phyloP scores from a whole-genome alignment of 2,888 invertebrate genomes.

The Uropetala carovei region DNA sequence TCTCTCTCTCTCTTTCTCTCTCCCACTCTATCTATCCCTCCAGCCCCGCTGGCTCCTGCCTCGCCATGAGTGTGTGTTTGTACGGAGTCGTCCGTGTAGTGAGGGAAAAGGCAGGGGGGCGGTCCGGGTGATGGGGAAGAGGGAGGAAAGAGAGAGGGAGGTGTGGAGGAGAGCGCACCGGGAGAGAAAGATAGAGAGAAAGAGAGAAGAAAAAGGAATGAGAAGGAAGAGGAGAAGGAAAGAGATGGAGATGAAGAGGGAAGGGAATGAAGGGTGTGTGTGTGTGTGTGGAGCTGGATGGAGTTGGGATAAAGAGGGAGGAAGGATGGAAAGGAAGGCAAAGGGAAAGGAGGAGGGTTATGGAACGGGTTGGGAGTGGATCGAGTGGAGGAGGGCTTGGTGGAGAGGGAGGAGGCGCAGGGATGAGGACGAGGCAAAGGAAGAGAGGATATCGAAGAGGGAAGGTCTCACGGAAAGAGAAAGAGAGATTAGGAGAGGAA shows the following conservation, averaged over 20 bases:
- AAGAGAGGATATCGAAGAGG: neutral
- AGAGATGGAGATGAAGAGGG: conserved; percentile 43
- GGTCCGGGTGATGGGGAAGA: neutral
- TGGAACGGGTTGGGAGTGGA: conserved; percentile 28
- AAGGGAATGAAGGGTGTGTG: conserved; percentile 71
- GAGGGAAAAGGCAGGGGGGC: conserved; percentile 4
- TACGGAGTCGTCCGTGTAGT: conserved; percentile 57
- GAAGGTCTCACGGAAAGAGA: neutral
- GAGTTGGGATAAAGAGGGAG: neutral
- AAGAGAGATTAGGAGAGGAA: neutral
- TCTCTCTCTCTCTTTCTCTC: conserved; percentile 16
- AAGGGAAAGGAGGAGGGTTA: conserved; percentile 17
- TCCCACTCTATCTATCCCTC: conserved; percentile 40
- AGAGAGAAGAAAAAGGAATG: neutral
- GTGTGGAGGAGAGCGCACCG: neutral
- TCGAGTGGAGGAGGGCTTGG: neutral
- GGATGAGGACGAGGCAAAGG: conserved; percentile 6
- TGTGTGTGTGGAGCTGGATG: conserved; percentile 67
- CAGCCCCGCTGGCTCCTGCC: neutral
- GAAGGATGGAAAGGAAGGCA: neutral
- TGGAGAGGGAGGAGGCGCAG: neutral
- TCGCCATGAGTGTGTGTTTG: conserved; percentile 47
- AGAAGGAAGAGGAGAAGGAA: neutral
- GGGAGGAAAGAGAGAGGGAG: neutral
- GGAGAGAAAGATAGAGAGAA: neutral